Evolutionary conservation across 2,797 vertebrate genomes (phyloP), one percentile per base, ranked within the genome.

Genomic region (Peromyscus nudipes): DNA sequence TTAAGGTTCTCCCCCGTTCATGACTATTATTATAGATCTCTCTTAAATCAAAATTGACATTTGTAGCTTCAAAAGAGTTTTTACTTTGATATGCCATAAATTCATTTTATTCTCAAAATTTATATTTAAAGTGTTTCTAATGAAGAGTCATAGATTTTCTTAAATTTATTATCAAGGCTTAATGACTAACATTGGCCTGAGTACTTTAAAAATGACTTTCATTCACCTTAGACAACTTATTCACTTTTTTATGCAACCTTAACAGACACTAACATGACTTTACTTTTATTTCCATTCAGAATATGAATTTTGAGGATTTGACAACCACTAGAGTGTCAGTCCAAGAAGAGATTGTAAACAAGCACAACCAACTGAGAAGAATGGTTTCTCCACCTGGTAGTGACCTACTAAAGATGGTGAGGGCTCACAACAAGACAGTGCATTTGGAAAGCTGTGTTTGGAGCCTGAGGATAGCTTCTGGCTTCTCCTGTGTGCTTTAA

Each of bases 361-460:
- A 93, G n/a, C 98, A 98, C 95, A 98, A 97, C 65, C 31, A 94
- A 14, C 21, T 97, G 10, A 93, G 98, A 57, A 73, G 7, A 84
- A 0, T 23, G 4, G 98, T 96, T 4, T 62, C 46, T 40, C 98
- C 98, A 16, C 0, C 64, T 6, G 97, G 94, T 55, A 96, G 91
- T 10, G 96, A 98, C 81, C 97, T 98, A 96, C 84, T 98, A 2
- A 96, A 96, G 87, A 97, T 98, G 98, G 98, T 98, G 96, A 98
- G 95, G 69, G 6, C 12, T 1, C 17, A 9, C 4, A 23, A 0
- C 19, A 25, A 21, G 31, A 67, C 46, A 76, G 23, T 27, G 27
- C 6, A 6, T 31, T 57, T 43, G 40, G 16, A 12, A 31, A 29
- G 57, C 60, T 40, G 8, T 29, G 25, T 13, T 75, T 11, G 49